These are phyloP conservation scores for Macrobrachium nipponense DNA, from an alignment of 1,140 invertebrate genomes.

Conservation along the genomic window DNA sequence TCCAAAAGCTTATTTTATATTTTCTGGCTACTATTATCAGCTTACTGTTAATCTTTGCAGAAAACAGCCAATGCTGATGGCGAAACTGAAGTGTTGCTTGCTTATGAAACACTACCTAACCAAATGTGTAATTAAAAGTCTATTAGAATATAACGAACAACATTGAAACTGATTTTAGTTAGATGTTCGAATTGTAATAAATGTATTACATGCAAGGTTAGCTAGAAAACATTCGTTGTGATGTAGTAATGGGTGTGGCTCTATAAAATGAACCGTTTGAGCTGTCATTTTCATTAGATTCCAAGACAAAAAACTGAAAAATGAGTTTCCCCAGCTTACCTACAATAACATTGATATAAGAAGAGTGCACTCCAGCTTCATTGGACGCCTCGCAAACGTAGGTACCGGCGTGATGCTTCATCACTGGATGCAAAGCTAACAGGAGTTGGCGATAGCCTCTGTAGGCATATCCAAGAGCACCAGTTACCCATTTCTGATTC, in stretches of 20 bases:
- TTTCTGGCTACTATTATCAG: too few species aligned
- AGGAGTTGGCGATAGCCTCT: conserved; percentile 46
- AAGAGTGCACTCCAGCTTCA: conserved; percentile 48
- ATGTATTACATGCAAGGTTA: too few species aligned
- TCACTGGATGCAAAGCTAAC: conserved; percentile 44
- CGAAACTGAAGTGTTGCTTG: too few species aligned
- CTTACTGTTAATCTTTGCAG: too few species aligned
- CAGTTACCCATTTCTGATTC: conserved; percentile 55
- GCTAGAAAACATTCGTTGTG: too few species aligned
- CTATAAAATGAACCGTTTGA: background rate
- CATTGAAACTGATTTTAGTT: too few species aligned
- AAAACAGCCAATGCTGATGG: too few species aligned
- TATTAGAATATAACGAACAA: too few species aligned
- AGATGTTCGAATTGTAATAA: too few species aligned
- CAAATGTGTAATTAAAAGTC: too few species aligned
- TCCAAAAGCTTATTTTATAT: too few species aligned
- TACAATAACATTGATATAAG: conserved; percentile 44
- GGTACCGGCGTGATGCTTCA: conserved; percentile 51
- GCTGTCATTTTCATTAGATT: background rate
- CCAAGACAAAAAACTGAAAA: background rate
- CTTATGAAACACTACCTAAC: too few species aligned
- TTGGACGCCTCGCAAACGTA: conserved; percentile 60
- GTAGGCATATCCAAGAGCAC: conserved; percentile 53
- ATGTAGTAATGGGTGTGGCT: background rate
- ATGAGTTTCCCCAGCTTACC: conserved; percentile 23